Conservation (phyloP, 2,113 vertebrate species). For the Calyptomena viridis region DNA sequence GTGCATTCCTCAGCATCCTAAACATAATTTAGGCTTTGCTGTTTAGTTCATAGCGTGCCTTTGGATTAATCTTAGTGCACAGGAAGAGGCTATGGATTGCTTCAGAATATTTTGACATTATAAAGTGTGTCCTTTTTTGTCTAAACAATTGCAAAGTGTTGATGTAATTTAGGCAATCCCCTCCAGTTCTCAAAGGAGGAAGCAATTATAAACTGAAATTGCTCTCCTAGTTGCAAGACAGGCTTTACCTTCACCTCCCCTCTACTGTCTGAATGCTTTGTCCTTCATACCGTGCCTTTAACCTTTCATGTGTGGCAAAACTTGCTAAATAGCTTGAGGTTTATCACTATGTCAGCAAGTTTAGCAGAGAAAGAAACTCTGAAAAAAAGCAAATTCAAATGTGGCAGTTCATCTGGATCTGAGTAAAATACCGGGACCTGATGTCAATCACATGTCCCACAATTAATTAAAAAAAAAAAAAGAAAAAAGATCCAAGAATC, state of each 20-base stretch:
- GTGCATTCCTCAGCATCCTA: neutral
- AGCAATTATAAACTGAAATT: neutral
- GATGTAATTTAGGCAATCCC: neutral
- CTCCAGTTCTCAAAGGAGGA: neutral
- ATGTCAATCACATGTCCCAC: neutral
- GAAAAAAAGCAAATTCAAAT: neutral
- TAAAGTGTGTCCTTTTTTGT: neutral
- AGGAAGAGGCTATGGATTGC: neutral
- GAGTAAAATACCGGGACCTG: neutral
- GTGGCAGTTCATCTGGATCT: neutral
- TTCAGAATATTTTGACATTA: neutral
- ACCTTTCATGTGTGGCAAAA: neutral
- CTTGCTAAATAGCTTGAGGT: neutral
- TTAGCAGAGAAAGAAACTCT: neutral
- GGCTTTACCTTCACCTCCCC: neutral
- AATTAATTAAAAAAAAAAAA: neutral
- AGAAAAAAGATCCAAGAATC: neutral
- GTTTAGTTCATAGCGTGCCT: neutral
- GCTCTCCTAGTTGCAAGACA: neutral
- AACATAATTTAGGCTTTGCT: neutral
- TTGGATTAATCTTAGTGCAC: neutral
- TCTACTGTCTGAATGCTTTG: neutral
- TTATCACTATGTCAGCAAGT: neutral
- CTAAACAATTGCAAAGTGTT: neutral
- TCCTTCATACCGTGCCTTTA: neutral